phyloP scores from a whole-genome alignment of 2,113 vertebrate genomes.

The Haemorhous mexicanus region DNA sequence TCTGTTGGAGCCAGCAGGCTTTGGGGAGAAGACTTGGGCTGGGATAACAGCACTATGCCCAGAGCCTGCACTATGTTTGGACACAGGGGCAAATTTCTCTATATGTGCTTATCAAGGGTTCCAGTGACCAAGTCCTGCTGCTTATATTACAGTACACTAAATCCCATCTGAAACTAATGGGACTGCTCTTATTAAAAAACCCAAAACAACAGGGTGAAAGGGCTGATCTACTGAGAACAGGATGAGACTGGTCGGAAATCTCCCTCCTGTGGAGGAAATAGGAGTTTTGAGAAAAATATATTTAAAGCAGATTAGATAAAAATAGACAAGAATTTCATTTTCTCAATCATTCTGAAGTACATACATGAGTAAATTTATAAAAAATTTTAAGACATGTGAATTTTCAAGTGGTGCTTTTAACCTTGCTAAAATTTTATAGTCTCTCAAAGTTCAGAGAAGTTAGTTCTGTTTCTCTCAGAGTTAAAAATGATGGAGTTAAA shows the following conservation, averaged over 20 bases:
- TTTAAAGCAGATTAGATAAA: not conserved
- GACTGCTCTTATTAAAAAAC: not conserved
- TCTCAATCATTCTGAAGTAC: not conserved
- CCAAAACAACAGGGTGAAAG: not conserved
- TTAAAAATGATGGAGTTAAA: not conserved
- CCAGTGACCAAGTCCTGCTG: not conserved
- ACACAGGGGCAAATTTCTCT: not conserved
- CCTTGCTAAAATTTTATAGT: not conserved
- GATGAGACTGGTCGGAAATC: not conserved
- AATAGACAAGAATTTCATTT: not conserved
- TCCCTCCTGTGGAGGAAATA: not conserved
- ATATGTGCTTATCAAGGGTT: not conserved
- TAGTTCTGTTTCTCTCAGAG: not conserved
- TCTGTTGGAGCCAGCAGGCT: not conserved
- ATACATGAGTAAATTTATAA: not conserved
- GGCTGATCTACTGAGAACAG: not conserved
- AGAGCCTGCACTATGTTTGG: not conserved
- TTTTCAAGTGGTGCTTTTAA: not conserved
- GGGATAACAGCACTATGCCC: not conserved
- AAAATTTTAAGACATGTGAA: accelerated
- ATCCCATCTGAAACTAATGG: not conserved
- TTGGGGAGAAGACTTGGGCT: not conserved
- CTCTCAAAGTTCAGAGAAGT: not conserved
- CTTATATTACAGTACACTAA: not conserved
- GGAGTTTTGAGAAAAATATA: not conserved